These are phyloP conservation scores for Pteropus rufus DNA, from an alignment of 2,797 vertebrate species.

Conservation along the genomic window DNA sequence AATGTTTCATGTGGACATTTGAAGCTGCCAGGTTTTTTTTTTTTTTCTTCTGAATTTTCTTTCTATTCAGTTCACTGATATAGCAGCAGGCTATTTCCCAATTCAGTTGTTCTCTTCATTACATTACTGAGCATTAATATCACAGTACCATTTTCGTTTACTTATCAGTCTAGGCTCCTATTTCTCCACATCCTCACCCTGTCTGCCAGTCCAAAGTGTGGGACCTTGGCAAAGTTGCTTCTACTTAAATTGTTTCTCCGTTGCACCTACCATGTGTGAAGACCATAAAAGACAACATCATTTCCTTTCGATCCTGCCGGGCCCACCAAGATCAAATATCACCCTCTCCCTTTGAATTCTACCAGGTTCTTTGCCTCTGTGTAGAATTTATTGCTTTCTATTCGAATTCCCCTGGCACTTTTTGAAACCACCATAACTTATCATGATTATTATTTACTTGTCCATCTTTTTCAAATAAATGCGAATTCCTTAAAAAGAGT, in stretches of 20 bases:
- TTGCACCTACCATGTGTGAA: not conserved
- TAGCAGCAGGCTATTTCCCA: not conserved
- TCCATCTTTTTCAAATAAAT: not conserved
- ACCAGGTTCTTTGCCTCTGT: not conserved
- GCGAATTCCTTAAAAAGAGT: not conserved
- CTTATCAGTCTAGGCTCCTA: not conserved
- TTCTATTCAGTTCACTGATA: not conserved
- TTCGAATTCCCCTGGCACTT: not conserved
- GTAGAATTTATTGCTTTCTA: not conserved
- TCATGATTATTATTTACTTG: not conserved
- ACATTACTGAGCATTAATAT: not conserved
- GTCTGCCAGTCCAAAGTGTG: not conserved
- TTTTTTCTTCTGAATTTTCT: not conserved
- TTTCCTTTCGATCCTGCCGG: not conserved
- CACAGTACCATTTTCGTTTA: not conserved
- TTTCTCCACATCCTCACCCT: not conserved
- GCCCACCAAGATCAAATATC: not conserved
- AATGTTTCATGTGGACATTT: not conserved
- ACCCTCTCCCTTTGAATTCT: not conserved
- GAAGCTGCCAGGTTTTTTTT: not conserved
- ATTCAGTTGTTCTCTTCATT: not conserved
- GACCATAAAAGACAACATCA: not conserved
- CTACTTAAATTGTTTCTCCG: not conserved
- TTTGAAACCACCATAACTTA: not conserved
- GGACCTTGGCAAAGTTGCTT: not conserved